A percentile compares a stretch with the other conserved stretches of the same genome.
Conservation (phyloP, 2,888 invertebrate genomes). For the Eupithecia insigniata region DNA sequence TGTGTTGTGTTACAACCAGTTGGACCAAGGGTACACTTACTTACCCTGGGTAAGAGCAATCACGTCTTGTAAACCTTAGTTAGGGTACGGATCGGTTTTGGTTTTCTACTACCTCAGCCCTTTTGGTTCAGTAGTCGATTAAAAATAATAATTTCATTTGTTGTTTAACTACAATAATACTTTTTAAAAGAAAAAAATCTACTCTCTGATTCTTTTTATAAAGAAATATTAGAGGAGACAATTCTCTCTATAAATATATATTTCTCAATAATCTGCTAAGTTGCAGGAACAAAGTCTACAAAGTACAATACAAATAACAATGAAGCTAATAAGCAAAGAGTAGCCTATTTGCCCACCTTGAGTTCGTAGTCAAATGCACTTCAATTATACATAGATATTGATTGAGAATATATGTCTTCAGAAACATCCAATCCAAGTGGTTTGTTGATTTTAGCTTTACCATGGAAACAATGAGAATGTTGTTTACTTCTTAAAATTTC, state of each 20-base stretch:
- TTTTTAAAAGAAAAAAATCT: neutral
- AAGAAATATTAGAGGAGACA: neutral
- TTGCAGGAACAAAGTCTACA: neutral
- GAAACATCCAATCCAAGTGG: neutral
- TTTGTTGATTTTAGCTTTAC: neutral
- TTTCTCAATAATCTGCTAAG: neutral
- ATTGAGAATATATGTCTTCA: slow-evolving; percentile 17
- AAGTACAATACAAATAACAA: neutral
- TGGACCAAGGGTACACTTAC: neutral
- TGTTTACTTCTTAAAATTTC: neutral
- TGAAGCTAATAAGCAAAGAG: neutral
- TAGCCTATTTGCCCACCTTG: neutral
- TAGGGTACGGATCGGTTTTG: neutral
- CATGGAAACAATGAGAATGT: neutral
- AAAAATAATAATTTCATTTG: neutral
- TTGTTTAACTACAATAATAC: neutral
- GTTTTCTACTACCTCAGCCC: neutral
- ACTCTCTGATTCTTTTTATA: neutral
- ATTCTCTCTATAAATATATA: neutral
- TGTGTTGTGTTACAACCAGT: neutral
- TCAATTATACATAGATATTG: slow-evolving; percentile 24
- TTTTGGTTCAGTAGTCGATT: neutral
- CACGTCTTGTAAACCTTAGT: neutral
- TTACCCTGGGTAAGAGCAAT: neutral
- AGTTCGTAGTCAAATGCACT: slow-evolving; percentile 19